Conservation (phyloP, 2,888 invertebrate species). For the Leptopterna dolabrata region DNA sequence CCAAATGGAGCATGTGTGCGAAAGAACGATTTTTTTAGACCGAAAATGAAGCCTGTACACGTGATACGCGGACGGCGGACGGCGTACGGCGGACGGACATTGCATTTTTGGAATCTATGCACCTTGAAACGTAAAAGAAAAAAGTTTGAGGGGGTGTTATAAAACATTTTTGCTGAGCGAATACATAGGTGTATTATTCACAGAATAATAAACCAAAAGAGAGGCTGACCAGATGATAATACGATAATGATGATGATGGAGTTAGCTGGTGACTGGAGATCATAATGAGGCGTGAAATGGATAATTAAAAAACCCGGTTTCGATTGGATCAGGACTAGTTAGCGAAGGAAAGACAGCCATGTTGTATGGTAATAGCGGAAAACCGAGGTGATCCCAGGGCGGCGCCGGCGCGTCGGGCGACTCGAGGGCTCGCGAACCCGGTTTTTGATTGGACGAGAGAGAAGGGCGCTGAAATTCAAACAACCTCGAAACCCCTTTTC, state of each 20-base stretch:
- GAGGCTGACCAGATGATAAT: too few species aligned
- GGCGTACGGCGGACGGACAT: too few species aligned
- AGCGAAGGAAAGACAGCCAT: background rate
- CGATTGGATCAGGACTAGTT: background rate
- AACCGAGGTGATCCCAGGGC: background rate
- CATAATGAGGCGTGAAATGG: background rate
- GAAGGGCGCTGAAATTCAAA: background rate
- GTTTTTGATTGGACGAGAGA: constrained; percentile 1
- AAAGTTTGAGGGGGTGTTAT: too few species aligned
- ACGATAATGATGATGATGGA: background rate
- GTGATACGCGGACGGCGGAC: too few species aligned
- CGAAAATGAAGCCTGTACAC: too few species aligned
- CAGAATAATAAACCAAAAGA: too few species aligned
- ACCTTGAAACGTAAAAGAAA: too few species aligned
- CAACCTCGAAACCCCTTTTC: constrained; percentile 6
- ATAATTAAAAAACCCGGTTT: background rate
- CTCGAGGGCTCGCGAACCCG: background rate
- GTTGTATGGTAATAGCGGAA: background rate
- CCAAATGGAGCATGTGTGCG: too few species aligned
- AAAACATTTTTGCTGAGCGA: too few species aligned
- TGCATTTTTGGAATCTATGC: too few species aligned
- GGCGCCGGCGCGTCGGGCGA: background rate
- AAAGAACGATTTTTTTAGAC: too few species aligned
- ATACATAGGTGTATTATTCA: too few species aligned
- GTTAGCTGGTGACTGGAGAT: background rate